Evolutionary conservation across 2,888 invertebrate species (phyloP), one percentile per base, ranked within the genome.

Genomic region (Scaptodrosophila latifasciaeformis): DNA sequence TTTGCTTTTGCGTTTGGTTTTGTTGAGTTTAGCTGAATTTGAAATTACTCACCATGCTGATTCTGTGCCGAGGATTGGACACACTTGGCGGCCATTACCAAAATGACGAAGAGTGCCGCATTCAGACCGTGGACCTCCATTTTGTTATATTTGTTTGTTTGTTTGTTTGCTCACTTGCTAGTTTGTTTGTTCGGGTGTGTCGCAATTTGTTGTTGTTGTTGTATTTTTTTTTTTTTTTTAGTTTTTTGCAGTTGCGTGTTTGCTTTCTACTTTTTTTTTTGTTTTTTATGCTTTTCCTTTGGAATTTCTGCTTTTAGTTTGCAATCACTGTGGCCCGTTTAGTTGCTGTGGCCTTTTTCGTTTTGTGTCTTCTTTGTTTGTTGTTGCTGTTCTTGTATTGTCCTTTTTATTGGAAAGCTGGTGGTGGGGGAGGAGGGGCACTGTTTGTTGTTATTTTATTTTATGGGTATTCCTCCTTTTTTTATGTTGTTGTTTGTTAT

Each of bases 71-170:
- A 64, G 59, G 80, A 72, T 54, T 67, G 76, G 67, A 74, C 72
- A 67, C 81, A 84, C 76, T 81, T 77, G 54, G 75, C 71, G 48
- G 71, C 76, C 70, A 84, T 72, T 70, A 82, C 75, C 55, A 84
- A 66, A 65, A 84, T 77, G 65, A 80, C 61, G 62, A 82, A 65
- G 55, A 85, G 58, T 39, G 77, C 39, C 59, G 70, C 66, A 37
- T 37, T 37, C 18, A 37, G 18, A 37, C 29, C 18, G 67, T 63
- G 31, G 71, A 54, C 62, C 67, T 77, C 76, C 84, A 83, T 83
- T 55, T 48, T 62, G 29, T 10, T 46, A 21, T 6, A 55, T n/a
- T 34, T 64, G 35, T 54, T 12, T 27, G 29, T 30, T 43, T n/a
- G 5, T 40, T 40, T 39, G 35, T 40, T 61, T 47, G 19, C n/a